A percentile compares a stretch with the other conserved stretches of the same genome.
Evolutionary conservation across 2,888 invertebrate genomes (phyloP).

Genomic region (Girardia tigrina): DNA sequence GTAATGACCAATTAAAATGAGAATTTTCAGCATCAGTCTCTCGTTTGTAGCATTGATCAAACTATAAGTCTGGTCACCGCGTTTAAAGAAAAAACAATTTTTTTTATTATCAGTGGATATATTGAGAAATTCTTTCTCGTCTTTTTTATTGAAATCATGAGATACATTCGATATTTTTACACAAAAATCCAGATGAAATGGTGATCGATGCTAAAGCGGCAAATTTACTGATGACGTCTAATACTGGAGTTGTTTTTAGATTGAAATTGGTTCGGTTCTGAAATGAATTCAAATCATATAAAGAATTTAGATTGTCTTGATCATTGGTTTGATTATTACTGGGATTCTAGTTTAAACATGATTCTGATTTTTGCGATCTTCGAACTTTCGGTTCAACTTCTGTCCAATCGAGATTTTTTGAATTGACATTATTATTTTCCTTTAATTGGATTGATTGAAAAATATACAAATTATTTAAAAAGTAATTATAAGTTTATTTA

Average conservation of each 20-base stretch:
- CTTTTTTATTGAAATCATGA: constrained; percentile 29
- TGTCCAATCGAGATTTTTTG: not conserved
- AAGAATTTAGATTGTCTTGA: constrained; percentile 1
- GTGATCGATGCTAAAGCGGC: not conserved
- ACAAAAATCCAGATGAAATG: constrained; percentile 23
- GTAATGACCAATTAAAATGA: not conserved
- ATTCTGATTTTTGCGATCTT: not conserved
- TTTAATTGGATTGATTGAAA: not conserved
- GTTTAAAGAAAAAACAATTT: not conserved
- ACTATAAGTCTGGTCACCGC: not conserved
- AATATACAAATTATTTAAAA: not conserved
- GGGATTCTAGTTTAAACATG: not conserved
- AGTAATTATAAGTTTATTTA: not conserved
- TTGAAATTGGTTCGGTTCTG: not conserved
- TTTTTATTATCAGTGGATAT: not conserved
- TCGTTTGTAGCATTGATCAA: not conserved
- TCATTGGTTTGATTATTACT: not conserved
- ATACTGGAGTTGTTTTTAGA: not conserved
- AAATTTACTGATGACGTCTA: not conserved
- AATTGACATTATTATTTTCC: not conserved
- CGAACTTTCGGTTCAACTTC: constrained; percentile 6
- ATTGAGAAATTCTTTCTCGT: constrained; percentile 1
- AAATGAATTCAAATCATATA: not conserved
- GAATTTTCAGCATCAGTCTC: constrained; percentile 11
- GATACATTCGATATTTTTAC: constrained; percentile 24